Evolutionary conservation across 2,888 invertebrate genomes (phyloP), one percentile per base, ranked within the genome.

Genomic region (Pseudococcus jackbeardsleyi): DNA sequence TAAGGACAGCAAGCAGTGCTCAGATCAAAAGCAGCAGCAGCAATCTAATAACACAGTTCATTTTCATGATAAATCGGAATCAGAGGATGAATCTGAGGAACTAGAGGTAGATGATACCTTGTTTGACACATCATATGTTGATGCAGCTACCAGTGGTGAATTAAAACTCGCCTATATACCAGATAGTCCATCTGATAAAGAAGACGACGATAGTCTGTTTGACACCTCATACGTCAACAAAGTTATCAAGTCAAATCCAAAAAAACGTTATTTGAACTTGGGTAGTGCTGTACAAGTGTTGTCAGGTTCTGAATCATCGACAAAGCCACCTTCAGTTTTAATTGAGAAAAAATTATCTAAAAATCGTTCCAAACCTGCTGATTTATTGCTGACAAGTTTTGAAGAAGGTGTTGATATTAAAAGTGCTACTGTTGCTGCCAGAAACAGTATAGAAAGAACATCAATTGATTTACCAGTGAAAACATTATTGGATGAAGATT

Each of bases 201-300:
- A 94, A 90, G 93, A 94, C 90, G 96, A 95, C 90, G 96, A 96
- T n/a, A n/a, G n/a, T 92, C 96, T 97, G 0, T 97, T 97, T 91
- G 97, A 97, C 91, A 97, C 97, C 11, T 95, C 96, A 0, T 96
- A 95, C 90, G 97, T 96, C 12, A 96, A 97, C 90, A 95, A 95
- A 90, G 94, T 97, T 84, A 95, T 93, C 93, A 90, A 94, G 94
- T 90, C 94, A 94, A 96, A 96, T 15, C 95, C 96, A 91, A 96
- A 96, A 91, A 91, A 91, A 89, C 90, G 90, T 50, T 93, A 95
- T 26, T 94, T 97, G 17, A 96, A 96, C 91, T 94, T 97, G 89
- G 97, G 97, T 11, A 94, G 96, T 89, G 97, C 97, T 12, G 97
- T 97, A 90, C 96, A 96, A 91, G 96, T 97, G 84, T 93, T 97